Base-by-base conservation (phyloP, 2,888 invertebrate genomes). In the Lepidocyrtinus sp. region DNA sequence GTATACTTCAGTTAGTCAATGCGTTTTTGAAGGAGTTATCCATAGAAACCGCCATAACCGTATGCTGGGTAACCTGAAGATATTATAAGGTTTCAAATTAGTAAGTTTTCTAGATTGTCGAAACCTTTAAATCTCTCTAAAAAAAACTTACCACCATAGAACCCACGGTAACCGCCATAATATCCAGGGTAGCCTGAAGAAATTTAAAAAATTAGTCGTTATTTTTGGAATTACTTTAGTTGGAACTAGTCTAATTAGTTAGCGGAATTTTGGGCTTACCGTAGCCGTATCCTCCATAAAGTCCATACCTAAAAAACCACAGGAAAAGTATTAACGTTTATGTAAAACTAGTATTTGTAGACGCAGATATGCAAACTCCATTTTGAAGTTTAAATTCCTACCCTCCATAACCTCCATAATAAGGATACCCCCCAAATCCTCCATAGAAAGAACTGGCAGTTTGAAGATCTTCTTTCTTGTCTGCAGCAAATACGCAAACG, bases 381-480 rank as follows among this genome's bases (percentile, higher is more conserved):
- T 62, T 21, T 17, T 15, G 61, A 24, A 19, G 5, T n/a, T 1
- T 63, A 26, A 45, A 21, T 36, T 15, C 65, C 3, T 75, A 82
- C 5, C 83, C 83, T 17, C 81, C 80, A 63, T 77, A 75, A 5
- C 61, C 59, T 2, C 55, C 55, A 21, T 27, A 50, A 22, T 61
- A 70, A 1, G 73, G 68, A 15, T 36, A 27, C 12, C 61, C 26
- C 15, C 76, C 62, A 15, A 84, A 84, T 1, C 83, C 83, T n/a
- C 83, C 82, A 55, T 79, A 82, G 64, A 83, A 85, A 59, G 77
- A 82, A 45, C 72, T 79, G 64, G 85, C 85, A 70, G 86, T 85
- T 81, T 86, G 82, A 26, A 86, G 84, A 73, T 85, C 81, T 73
- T 84, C 77, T 75, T 85, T 86, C 75, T 85, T 81, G 19, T 71